Base-by-base conservation (phyloP, 1,140 invertebrate species). In the Stegodyphus mimosarum region DNA sequence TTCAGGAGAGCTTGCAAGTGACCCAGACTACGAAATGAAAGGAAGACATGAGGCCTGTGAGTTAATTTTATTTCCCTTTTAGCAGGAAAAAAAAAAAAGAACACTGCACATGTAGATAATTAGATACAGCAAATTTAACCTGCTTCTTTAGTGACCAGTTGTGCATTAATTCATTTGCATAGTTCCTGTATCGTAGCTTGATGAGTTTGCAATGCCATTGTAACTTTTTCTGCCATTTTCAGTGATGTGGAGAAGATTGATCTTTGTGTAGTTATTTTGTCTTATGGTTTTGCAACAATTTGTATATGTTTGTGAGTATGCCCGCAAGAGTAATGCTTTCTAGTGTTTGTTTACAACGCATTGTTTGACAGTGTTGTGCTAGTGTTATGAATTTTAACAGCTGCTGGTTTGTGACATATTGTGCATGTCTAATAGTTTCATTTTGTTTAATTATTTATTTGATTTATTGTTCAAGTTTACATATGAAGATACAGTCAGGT, bases 1-100 rank as follows among this genome's bases (percentile, higher is more conserved):
- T 84, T 84, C 81, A 84, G 81, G 81, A 64, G 81, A 84, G 33
- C 81, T 84, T 75, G 73, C 81, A 49, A 84, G 81, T 76, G 73
- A 60, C 18, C 78, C 80, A 63, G 81, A 70, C 55, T 84, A 69
- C 18, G 63, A 75, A 67, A 66, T 84, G 17, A 33, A 55, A 75
- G 81, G 81, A 84, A 75, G 73, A 84, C 81, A 69, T 76, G 72
- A 75, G 63, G 72, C 73, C 63, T 60, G 81, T 84, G 81, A 84
- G 81, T 84, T 75, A 69, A 84, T 84, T 84, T 84, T 84, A 55
- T 84, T 74, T 84, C 81, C 81, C 52, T 84, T 69, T 70, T 69
- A 55, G 81, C 72, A 69, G 63, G 75, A 50, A 84, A 84, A 76
- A 18, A 33, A 33, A 33, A 74, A 74, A 71, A 70, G 13, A 11